Evolutionary conservation across 1,140 invertebrate genomes (phyloP).

Genomic region (Zophobas morio): DNA sequence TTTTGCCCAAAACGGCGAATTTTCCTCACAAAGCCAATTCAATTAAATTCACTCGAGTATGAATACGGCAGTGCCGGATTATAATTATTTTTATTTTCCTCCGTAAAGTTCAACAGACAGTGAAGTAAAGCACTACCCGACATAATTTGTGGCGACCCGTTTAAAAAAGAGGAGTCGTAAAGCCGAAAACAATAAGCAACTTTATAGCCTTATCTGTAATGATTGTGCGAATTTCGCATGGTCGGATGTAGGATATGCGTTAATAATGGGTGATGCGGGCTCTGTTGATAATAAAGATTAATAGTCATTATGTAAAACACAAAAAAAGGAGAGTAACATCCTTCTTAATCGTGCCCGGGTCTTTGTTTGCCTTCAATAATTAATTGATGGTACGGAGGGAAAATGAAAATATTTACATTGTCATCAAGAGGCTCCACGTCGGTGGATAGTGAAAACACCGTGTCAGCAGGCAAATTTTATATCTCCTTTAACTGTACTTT

Average conservation of each 20-base stretch:
- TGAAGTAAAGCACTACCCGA: slow-evolving; percentile 17
- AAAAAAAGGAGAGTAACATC: slow-evolving; percentile 4
- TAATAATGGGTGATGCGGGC: slow-evolving; percentile 3
- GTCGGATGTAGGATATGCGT: slow-evolving; percentile 4
- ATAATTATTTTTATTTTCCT: slow-evolving; percentile 6
- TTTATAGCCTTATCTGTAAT: slow-evolving; percentile 20
- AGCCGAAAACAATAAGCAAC: slow-evolving; percentile 16
- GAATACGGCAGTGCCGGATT: neutral
- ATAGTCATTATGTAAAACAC: neutral
- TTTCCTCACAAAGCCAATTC: neutral
- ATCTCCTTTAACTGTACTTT: slow-evolving; percentile 25
- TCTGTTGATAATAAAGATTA: slow-evolving; percentile 17
- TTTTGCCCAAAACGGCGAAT: neutral
- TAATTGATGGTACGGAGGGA: slow-evolving; percentile 12
- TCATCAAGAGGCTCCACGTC: neutral
- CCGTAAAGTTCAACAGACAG: slow-evolving; percentile 26
- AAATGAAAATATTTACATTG: slow-evolving; percentile 36
- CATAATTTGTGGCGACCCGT: slow-evolving; percentile 10
- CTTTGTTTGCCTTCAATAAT: slow-evolving; percentile 12
- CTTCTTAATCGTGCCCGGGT: neutral
- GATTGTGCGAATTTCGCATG: slow-evolving; percentile 5
- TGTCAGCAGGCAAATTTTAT: slow-evolving; percentile 11
- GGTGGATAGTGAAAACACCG: slow-evolving; percentile 22
- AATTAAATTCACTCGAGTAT: neutral
- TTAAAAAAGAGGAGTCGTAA: slow-evolving; percentile 14